Evolutionary conservation across 2,113 vertebrate genomes (phyloP).

Genomic region (Acinonyx jubatus): DNA sequence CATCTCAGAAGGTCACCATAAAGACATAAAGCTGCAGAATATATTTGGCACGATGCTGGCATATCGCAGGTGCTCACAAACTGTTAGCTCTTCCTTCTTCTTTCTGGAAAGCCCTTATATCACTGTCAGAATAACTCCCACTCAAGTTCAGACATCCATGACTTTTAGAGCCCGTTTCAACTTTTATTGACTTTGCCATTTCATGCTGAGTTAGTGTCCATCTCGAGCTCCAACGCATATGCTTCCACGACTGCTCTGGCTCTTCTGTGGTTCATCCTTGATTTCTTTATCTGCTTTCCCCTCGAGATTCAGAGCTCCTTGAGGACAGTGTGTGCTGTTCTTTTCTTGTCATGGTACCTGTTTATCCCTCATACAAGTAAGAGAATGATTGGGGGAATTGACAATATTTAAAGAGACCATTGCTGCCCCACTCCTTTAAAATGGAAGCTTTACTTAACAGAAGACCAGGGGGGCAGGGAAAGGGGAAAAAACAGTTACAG

Average conservation of each 20-base stretch:
- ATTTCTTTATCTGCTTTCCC: background rate
- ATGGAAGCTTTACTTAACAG: background rate
- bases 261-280: background rate
- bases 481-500: no score
- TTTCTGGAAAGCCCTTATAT: background rate
- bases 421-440: background rate
- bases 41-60: background rate
- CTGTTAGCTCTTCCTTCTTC: background rate
- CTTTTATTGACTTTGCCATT: background rate
- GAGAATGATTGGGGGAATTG: background rate
- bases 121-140: background rate
- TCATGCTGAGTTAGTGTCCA: background rate
- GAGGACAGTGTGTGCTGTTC: background rate
- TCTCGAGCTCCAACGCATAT: fast-evolving
- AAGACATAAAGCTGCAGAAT: background rate
- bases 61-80: background rate
- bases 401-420: background rate
- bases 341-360: background rate
- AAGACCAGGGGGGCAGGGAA: no score
- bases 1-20: background rate
- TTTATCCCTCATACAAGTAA: background rate
- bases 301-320: background rate
- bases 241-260: background rate
- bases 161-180: background rate
- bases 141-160: background rate